These are phyloP conservation scores for Xiphophorus hellerii DNA, from an alignment of 2,113 vertebrate species.

Conservation along the genomic window DNA sequence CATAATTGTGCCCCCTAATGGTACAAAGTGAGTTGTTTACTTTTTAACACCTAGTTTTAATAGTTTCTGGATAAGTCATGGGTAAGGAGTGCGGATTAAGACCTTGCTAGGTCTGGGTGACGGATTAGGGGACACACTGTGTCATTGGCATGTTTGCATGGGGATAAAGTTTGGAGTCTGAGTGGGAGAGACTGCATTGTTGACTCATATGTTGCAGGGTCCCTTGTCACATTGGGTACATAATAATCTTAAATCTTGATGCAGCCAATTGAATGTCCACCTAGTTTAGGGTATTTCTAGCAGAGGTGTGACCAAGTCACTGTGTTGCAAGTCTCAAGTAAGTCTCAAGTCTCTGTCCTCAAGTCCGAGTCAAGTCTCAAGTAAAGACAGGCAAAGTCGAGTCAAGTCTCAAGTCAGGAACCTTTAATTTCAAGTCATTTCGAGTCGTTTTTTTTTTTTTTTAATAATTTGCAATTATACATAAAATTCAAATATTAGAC, in stretches of 20 bases:
- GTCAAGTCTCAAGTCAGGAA: too few relatives aligned
- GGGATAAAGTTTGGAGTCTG: not conserved
- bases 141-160: not conserved
- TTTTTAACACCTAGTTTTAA: not conserved
- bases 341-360: too few relatives aligned
- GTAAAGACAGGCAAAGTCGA: too few relatives aligned
- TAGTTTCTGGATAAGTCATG: not conserved
- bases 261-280: not conserved
- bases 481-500: too few relatives aligned
- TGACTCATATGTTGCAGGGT: conserved; percentile 34
- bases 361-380: too few relatives aligned
- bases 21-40: not conserved
- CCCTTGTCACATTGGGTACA: conserved; percentile 15
- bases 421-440: too few relatives aligned
- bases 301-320: too few relatives aligned
- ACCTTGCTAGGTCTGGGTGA: not conserved
- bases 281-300: not conserved
- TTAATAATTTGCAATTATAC: too few relatives aligned
- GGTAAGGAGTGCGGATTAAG: not conserved
- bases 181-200: conserved; percentile 16
- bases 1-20: not conserved
- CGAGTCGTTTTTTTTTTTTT: too few relatives aligned
- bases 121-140: not conserved
- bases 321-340: too few relatives aligned
- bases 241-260: not conserved